These are phyloP conservation scores for Heliconius erato DNA, from an alignment of 2,888 invertebrate genomes.

Conservation along the genomic window DNA sequence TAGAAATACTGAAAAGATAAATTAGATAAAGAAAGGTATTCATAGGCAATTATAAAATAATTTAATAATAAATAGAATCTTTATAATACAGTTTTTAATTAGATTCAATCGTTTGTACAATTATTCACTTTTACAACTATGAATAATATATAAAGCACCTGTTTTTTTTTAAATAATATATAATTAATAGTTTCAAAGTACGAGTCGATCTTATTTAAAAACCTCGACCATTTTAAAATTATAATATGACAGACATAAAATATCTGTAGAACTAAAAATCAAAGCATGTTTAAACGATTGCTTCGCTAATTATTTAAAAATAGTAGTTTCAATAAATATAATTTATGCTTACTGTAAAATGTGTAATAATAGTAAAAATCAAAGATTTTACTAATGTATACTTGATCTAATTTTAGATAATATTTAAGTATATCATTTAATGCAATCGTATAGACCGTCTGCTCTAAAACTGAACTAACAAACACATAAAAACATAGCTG, in stretches of 20 bases:
- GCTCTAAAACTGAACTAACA: no score
- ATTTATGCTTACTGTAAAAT: no score
- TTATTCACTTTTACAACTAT: no score
- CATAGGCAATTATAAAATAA: background rate
- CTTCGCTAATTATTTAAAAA: background rate
- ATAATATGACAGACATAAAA: background rate
- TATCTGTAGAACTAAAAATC: no score
- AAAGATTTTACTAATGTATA: background rate
- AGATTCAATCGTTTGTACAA: background rate
- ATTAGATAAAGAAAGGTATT: background rate
- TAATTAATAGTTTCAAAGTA: background rate
- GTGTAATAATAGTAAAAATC: no score
- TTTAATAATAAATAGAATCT: background rate
- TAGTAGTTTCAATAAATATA: background rate
- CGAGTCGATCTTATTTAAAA: background rate
- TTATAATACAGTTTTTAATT: no score
- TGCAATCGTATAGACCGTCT: background rate
- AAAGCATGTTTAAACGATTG: background rate
- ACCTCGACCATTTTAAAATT: background rate
- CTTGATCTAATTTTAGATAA: background rate
- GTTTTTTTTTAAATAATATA: constrained; percentile 1
- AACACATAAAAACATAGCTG: no score
- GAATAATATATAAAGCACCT: background rate
- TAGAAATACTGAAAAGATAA: no score
- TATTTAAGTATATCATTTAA: background rate